These are phyloP conservation scores for Micropoecilia bifurca DNA, from an alignment of 2,797 vertebrate genomes.

Conservation along the genomic window DNA sequence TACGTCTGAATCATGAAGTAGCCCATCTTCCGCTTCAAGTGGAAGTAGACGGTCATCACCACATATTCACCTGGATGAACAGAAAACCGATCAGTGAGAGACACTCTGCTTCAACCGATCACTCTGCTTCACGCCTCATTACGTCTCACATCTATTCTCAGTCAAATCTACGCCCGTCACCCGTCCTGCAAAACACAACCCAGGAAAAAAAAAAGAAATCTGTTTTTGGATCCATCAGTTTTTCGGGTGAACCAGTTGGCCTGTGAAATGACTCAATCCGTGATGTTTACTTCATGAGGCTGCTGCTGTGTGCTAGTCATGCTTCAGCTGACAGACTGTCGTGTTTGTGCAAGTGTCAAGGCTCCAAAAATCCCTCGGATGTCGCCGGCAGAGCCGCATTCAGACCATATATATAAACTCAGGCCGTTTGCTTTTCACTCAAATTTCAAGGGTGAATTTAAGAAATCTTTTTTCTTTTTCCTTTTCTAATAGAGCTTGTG, in stretches of 20 bases:
- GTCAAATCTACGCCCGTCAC: neutral
- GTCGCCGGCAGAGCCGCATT: neutral
- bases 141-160: slow-evolving; percentile 17
- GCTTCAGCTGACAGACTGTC: slow-evolving; percentile 20
- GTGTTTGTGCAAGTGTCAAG: slow-evolving; percentile 21
- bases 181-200: neutral
- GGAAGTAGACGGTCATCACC: slow-evolving; percentile 98
- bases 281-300: slow-evolving; percentile 34
- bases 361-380: neutral
- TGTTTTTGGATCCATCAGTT: slow-evolving; percentile 26
- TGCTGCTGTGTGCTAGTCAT: slow-evolving; percentile 17
- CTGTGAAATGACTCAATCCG: slow-evolving; percentile 9
- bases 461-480: neutral
- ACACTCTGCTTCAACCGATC: too few relatives aligned
- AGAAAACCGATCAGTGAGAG: slow-evolving; percentile 28
- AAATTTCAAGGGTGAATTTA: neutral
- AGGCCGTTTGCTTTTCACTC: neutral
- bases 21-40: slow-evolving; percentile 98
- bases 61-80: slow-evolving; percentile 92
- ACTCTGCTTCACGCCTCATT: slow-evolving; percentile 4
- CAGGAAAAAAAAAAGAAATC: neutral
- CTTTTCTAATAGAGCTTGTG: neutral
- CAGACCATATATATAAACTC: neutral
- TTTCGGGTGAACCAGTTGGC: slow-evolving; percentile 14
- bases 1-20: slow-evolving; percentile 99